Percentiles rank a stretch among this genome's conserved stretches.
Conservation (phyloP, 2,888 invertebrate species). For the Yponomeuta plumbellus region DNA sequence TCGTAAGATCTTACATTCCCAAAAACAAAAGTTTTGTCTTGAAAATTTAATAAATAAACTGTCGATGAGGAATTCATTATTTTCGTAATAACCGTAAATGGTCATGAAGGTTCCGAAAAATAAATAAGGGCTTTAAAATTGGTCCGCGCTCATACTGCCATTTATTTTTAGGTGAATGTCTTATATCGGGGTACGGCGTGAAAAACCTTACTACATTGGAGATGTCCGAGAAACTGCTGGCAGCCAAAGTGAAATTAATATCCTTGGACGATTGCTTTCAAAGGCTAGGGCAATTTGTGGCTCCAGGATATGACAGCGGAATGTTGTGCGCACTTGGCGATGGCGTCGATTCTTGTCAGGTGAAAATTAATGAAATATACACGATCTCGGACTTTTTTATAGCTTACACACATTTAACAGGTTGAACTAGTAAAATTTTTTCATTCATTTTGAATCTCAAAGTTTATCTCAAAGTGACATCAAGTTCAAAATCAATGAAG, state of each 20-base stretch:
- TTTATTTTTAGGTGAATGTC: constrained; percentile 32
- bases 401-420: too few relatives aligned
- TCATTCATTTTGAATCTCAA: too few relatives aligned
- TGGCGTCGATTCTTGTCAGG: constrained; percentile 62
- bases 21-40: too few relatives aligned
- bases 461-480: too few relatives aligned
- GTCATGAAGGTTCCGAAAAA: too few relatives aligned
- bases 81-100: too few relatives aligned
- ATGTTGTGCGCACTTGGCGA: constrained; percentile 66
- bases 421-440: too few relatives aligned
- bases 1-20: too few relatives aligned
- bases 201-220: constrained; percentile 31
- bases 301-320: constrained; percentile 48
- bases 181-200: constrained; percentile 59
- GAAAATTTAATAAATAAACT: too few relatives aligned
- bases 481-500: too few relatives aligned
- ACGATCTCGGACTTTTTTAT: too few relatives aligned
- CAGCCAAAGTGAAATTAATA: constrained; percentile 46
- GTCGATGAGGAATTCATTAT: too few relatives aligned
- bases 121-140: neutral
- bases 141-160: neutral
- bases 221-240: constrained; percentile 41
- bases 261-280: constrained; percentile 54
- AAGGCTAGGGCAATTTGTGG: constrained; percentile 44
- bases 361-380: constrained; percentile 25